Evolutionary conservation across 2,113 vertebrate species (phyloP).

Genomic region (Eclectus roratus): DNA sequence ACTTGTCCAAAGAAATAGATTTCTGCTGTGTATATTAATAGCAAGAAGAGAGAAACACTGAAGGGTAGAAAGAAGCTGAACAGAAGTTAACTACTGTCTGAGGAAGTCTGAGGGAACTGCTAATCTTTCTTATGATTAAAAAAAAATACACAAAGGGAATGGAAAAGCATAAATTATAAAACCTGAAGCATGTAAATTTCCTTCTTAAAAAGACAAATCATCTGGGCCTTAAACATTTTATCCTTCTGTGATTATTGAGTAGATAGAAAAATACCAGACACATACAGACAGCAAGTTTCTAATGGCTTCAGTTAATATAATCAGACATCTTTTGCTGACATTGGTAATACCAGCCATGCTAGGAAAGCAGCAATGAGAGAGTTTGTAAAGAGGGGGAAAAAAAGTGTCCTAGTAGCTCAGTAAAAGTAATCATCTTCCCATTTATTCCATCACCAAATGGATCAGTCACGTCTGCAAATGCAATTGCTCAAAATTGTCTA

Average conservation of each 20-base stretch:
- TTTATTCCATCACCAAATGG: not conserved
- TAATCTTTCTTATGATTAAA: not conserved
- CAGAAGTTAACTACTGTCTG: not conserved
- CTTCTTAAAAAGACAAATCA: not conserved
- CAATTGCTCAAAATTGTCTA: not conserved
- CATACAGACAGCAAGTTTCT: not conserved
- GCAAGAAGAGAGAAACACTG: not conserved
- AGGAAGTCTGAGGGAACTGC: not conserved
- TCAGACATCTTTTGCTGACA: not conserved
- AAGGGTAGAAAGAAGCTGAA: not conserved
- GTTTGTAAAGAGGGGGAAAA: not conserved
- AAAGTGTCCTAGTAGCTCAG: not conserved
- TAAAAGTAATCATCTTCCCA: constrained; percentile 11
- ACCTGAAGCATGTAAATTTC: not conserved
- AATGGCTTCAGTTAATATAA: not conserved
- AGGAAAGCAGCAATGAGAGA: not conserved
- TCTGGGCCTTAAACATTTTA: not conserved
- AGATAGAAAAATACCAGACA: not conserved
- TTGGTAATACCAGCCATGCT: not conserved
- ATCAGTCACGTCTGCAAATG: not conserved
- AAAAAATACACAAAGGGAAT: not conserved
- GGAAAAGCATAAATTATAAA: not conserved
- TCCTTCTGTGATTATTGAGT: not conserved
- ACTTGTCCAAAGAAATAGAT: not conserved
- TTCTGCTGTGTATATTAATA: not conserved